phyloP scores from a whole-genome alignment of 2,113 vertebrate species.

The Triplophysa rosa region DNA sequence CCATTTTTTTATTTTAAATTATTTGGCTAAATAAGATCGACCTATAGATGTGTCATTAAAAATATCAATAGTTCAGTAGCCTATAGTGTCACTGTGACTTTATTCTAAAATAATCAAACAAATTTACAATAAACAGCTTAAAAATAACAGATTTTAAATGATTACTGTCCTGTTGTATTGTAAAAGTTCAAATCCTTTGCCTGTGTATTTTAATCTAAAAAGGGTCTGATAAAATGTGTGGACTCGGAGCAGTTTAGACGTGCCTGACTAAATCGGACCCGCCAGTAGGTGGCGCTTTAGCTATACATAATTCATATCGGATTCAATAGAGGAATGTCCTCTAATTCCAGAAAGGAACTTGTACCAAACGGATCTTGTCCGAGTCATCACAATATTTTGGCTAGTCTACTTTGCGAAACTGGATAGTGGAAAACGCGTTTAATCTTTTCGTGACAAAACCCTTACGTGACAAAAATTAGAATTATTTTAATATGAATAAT shows the following conservation, averaged over 20 bases:
- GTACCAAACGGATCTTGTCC: constrained; percentile 65
- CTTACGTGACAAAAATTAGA: not conserved
- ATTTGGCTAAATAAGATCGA: not conserved
- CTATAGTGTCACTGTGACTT: no score
- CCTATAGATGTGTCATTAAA: no score
- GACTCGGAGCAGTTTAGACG: constrained; percentile 38
- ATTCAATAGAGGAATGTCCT: constrained; percentile 55
- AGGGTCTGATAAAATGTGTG: constrained; percentile 58
- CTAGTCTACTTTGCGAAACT: constrained; percentile 57
- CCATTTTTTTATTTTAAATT: not conserved
- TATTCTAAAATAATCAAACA: not conserved
- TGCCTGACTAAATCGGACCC: constrained; percentile 30
- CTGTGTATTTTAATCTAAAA: not conserved
- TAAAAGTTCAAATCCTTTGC: no score
- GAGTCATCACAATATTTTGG: constrained; percentile 70
- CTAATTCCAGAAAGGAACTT: constrained; percentile 65
- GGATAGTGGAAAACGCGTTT: not conserved
- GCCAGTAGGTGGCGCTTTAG: constrained; percentile 92
- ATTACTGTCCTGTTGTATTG: no score
- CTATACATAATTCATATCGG: constrained; percentile 80
- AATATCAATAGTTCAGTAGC: not conserved
- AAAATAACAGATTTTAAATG: not conserved
- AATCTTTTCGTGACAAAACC: not conserved
- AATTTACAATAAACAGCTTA: not conserved
- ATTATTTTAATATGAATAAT: not conserved